phyloP scores from a whole-genome alignment of 2,888 invertebrate genomes.

The Diarsia brunnea region DNA sequence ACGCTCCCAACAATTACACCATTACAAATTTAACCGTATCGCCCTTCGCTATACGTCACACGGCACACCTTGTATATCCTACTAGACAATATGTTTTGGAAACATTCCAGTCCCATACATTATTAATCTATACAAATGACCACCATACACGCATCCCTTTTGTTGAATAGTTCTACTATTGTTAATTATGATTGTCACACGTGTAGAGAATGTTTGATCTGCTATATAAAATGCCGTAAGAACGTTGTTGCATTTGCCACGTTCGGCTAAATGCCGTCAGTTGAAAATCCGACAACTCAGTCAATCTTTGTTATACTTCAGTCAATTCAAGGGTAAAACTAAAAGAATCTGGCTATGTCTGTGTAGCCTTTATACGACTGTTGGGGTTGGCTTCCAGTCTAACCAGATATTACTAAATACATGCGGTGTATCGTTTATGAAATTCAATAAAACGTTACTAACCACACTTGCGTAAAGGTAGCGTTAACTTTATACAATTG shows the following conservation, averaged over 20 bases:
- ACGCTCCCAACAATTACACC: background rate
- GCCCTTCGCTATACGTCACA: background rate
- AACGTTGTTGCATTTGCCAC: background rate
- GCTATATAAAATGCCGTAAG: background rate
- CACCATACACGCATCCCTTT: slow-evolving; percentile 1
- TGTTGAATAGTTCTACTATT: slow-evolving; percentile 22
- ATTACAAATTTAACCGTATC: background rate
- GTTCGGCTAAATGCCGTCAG: background rate
- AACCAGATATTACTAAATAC: too few relatives aligned
- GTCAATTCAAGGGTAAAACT: background rate
- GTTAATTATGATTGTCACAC: slow-evolving; percentile 1
- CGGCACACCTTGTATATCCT: background rate
- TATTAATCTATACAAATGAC: slow-evolving; percentile 29
- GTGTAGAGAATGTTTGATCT: slow-evolving; percentile 15
- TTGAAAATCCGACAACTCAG: background rate
- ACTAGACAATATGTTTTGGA: slow-evolving; percentile 35
- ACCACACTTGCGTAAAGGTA: too few relatives aligned
- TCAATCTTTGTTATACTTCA: background rate
- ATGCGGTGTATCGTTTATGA: too few relatives aligned
- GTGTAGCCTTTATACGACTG: too few relatives aligned
- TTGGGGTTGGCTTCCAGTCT: too few relatives aligned
- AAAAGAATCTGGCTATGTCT: too few relatives aligned
- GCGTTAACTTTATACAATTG: background rate
- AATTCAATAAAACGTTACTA: too few relatives aligned
- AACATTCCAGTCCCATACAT: slow-evolving; percentile 37